Conservation (phyloP, 2,888 invertebrate species). For the Plutella xylostella region DNA sequence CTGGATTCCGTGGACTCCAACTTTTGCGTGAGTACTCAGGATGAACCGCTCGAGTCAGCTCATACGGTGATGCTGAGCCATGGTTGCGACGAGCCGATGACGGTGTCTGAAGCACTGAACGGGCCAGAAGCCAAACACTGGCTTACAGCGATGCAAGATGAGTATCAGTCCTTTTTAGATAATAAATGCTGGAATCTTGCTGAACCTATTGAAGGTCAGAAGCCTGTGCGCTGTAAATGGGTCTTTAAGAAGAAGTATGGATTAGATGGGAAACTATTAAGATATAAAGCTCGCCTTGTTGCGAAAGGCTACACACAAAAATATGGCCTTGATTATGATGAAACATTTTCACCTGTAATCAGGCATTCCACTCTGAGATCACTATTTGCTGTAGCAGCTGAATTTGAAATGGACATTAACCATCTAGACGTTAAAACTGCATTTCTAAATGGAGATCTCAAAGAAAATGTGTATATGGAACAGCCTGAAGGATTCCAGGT, state of each 20-base stretch:
- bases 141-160: constrained; percentile 12
- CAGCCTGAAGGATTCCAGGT: not conserved
- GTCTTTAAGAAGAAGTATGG: constrained; percentile 10
- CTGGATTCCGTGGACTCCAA: too few species aligned
- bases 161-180: not conserved
- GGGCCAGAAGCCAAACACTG: constrained; percentile 17
- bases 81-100: too few species aligned
- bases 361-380: not conserved
- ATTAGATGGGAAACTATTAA: constrained; percentile 10
- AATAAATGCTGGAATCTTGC: constrained; percentile 8
- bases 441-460: constrained; percentile 1
- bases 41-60: too few species aligned
- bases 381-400: not conserved
- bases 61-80: too few species aligned
- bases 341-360: not conserved
- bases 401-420: not conserved
- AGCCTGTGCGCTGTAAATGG: constrained; percentile 13
- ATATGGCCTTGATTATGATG: not conserved
- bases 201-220: constrained; percentile 1
- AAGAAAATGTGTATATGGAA: constrained; percentile 1
- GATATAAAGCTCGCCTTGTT: constrained; percentile 13
- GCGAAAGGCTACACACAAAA: constrained; percentile 12
- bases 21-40: too few species aligned
- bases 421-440: constrained; percentile 3
- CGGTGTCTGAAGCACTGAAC: too few species aligned